These are phyloP conservation scores for Anthopleura sola DNA, from an alignment of 64 coral and sea anemone species.

Conservation along the genomic window DNA sequence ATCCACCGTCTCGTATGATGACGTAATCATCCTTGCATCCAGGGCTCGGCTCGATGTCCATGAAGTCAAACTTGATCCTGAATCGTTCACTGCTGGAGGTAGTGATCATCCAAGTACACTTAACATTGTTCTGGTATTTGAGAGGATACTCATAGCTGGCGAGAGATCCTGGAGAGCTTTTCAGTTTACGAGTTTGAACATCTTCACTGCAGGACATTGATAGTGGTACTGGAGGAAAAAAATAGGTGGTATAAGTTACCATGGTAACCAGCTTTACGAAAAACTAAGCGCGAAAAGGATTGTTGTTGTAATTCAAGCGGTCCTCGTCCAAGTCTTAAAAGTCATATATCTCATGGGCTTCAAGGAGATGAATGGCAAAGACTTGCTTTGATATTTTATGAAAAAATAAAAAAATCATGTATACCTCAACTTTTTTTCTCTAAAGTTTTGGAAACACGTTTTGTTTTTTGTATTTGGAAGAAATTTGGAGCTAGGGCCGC, in stretches of 20 bases:
- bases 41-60: slow-evolving; percentile 50
- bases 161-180: slow-evolving; percentile 25
- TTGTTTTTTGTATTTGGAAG: too few species aligned
- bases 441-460: too few species aligned
- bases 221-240: slow-evolving; percentile 31
- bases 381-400: too few species aligned
- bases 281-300: too few species aligned
- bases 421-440: too few species aligned
- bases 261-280: too few species aligned
- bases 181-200: background rate
- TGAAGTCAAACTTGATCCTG: slow-evolving; percentile 43
- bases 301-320: too few species aligned
- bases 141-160: slow-evolving; percentile 54
- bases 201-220: slow-evolving; percentile 38
- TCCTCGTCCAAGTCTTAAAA: too few species aligned
- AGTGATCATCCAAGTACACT: slow-evolving; percentile 31
- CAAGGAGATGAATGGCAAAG: too few species aligned
- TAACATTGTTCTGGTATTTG: slow-evolving; percentile 34
- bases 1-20: slow-evolving; percentile 40
- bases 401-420: too few species aligned
- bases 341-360: too few species aligned
- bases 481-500: too few species aligned
- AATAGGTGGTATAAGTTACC: background rate
- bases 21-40: slow-evolving; percentile 67
- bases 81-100: slow-evolving; percentile 35